Conservation (phyloP, 2,888 invertebrate species). For the Chloromyia formosa region DNA sequence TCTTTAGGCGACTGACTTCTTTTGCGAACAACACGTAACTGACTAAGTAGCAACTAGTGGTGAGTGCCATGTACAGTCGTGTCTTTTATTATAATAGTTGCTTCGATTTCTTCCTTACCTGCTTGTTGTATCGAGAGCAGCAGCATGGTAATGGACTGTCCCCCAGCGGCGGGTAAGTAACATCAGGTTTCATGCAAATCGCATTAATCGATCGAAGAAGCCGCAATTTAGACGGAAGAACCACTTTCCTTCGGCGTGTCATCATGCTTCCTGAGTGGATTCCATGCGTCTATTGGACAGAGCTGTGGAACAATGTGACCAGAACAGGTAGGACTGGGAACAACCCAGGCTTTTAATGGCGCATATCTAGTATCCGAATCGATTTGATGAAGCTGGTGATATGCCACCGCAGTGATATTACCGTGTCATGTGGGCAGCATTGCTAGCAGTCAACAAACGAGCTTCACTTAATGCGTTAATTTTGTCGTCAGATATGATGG, state of each 20-base stretch:
- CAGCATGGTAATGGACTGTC: neutral
- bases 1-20: conserved; percentile 19
- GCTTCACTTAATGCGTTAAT: neutral
- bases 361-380: neutral
- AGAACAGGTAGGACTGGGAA: neutral
- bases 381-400: no score
- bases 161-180: conserved; percentile 1
- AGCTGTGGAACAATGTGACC: neutral
- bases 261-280: conserved; percentile 5
- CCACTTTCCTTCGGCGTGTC: conserved; percentile 33
- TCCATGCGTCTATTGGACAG: neutral
- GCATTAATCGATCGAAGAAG: conserved; percentile 16
- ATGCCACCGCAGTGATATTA: neutral
- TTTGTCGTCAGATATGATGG: neutral
- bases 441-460: neutral
- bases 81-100: conserved; percentile 17
- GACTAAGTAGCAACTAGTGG: neutral
- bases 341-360: neutral
- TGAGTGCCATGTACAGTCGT: conserved; percentile 1
- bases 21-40: conserved; percentile 23
- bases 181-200: conserved; percentile 21
- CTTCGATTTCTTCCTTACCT: conserved; percentile 26
- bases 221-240: conserved; percentile 13
- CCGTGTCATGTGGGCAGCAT: neutral
- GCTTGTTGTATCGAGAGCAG: conserved; percentile 17